Percentiles rank a stretch among this genome's conserved stretches.
phyloP scores from a whole-genome alignment of 2,113 vertebrate genomes.

The Tonatia bakeri region DNA sequence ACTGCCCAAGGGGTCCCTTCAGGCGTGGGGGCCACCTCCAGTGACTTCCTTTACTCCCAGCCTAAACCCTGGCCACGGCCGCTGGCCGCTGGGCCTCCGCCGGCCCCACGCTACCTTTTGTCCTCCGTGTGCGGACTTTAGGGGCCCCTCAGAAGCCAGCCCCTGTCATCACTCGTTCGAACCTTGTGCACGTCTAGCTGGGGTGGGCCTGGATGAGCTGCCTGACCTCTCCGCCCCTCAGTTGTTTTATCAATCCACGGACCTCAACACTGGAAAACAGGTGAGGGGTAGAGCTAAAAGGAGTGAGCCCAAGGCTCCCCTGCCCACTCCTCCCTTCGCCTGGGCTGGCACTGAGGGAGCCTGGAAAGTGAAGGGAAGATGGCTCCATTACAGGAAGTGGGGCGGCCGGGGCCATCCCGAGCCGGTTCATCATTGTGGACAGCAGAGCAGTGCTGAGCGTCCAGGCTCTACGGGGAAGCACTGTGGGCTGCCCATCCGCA shows the following conservation, averaged over 20 bases:
- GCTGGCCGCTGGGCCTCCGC: not conserved
- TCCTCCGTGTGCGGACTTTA: not conserved
- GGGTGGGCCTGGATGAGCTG: not conserved
- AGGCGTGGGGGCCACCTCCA: not conserved
- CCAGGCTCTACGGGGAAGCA: not conserved
- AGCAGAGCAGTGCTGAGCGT: not conserved
- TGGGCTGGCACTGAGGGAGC: not conserved
- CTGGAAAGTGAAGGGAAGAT: not conserved
- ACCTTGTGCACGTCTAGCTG: not conserved
- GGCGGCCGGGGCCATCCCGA: not conserved
- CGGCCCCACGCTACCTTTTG: rapidly evolving
- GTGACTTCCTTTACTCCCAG: not conserved
- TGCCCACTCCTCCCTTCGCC: not conserved
- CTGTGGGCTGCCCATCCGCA: not conserved
- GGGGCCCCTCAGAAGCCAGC: not conserved
- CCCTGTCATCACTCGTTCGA: not conserved
- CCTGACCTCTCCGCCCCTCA: not conserved
- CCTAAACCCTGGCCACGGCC: not conserved
- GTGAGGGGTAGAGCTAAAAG: not conserved
- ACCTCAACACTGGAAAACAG: not conserved
- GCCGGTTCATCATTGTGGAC: not conserved
- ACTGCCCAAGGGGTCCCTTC: not conserved
- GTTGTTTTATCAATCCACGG: not conserved
- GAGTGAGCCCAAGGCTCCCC: not conserved
- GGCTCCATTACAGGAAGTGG: rapidly evolving